These are phyloP conservation scores for Darevskia nairensis DNA, from an alignment of 2,797 vertebrate species.

Conservation along the genomic window DNA sequence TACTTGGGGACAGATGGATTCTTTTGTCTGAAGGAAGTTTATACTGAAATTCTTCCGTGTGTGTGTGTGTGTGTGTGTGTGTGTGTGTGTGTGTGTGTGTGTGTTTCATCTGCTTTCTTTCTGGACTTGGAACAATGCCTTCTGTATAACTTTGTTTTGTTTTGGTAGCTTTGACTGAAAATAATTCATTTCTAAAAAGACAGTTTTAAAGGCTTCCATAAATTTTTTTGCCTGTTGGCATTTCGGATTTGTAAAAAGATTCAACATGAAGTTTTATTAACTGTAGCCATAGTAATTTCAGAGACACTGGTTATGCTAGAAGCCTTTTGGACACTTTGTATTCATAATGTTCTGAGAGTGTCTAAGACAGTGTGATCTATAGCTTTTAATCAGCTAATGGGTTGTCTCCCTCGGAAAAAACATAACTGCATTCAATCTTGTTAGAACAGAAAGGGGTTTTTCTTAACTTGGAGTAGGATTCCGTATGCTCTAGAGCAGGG, in stretches of 20 bases:
- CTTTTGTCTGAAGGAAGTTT: conserved; percentile 19
- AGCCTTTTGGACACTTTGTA: conserved; percentile 71
- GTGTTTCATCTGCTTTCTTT: conserved; percentile 28
- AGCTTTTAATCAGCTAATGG: conserved; percentile 80
- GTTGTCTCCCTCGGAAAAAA: conserved; percentile 60
- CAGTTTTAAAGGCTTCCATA: conserved; percentile 64
- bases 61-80: conserved; percentile 16
- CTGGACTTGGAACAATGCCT: not conserved
- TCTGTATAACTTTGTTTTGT: conserved; percentile 21
- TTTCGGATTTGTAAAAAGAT: conserved; percentile 46
- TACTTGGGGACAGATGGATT: conserved; percentile 13
- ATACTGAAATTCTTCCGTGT: conserved; percentile 33
- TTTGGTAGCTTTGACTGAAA: conserved; percentile 39
- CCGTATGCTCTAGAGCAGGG: conserved; percentile 17
- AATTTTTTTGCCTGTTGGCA: conserved; percentile 60
- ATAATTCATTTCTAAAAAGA: conserved; percentile 63
- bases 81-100: conserved; percentile 3
- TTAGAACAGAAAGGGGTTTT: conserved; percentile 63
- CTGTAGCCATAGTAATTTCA: conserved; percentile 73
- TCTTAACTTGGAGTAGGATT: conserved; percentile 40
- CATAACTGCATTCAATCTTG: conserved; percentile 50
- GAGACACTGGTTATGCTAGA: conserved; percentile 64
- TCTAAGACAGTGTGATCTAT: conserved; percentile 71
- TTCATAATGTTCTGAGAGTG: conserved; percentile 69
- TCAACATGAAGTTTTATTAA: conserved; percentile 74